A percentile compares a stretch with the other conserved stretches of the same genome.
Evolutionary conservation across 2,797 vertebrate genomes (phyloP).

Genomic region (Tachyglossus aculeatus): DNA sequence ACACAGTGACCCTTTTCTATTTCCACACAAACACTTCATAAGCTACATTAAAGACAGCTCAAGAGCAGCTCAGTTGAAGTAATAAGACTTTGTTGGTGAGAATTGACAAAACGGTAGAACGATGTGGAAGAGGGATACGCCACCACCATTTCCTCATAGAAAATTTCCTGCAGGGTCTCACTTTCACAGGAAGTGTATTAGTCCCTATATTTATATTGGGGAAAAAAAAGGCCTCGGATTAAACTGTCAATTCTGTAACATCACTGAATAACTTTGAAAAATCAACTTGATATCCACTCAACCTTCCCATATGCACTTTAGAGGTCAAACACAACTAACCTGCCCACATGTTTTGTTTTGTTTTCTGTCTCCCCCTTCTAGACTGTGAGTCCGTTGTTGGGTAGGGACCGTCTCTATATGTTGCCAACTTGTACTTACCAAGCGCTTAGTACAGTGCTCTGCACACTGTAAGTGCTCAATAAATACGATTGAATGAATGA

Average conservation of each 20-base stretch:
- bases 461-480: too few species aligned
- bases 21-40: too few species aligned
- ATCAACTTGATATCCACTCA: conserved; percentile 57
- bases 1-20: too few species aligned
- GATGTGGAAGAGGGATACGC: neutral
- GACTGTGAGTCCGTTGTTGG: too few species aligned
- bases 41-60: too few species aligned
- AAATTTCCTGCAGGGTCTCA: conserved; percentile 16
- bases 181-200: conserved; percentile 17
- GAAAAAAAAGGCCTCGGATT: conserved; percentile 2
- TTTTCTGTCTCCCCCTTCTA: too few species aligned
- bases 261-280: conserved; percentile 46
- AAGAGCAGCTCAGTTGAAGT: neutral
- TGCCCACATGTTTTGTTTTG: too few species aligned
- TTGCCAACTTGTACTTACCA: too few species aligned
- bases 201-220: conserved; percentile 27
- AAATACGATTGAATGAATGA: too few species aligned
- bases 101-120: conserved; percentile 1
- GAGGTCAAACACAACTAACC: conserved; percentile 34
- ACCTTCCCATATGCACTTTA: conserved; percentile 54
- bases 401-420: too few species aligned
- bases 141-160: neutral
- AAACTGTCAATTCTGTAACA: conserved; percentile 35
- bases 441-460: too few species aligned
- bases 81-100: conserved; percentile 5